Evolutionary conservation across 2,797 vertebrate genomes (phyloP).

Genomic region (Heterohyrax brucei): DNA sequence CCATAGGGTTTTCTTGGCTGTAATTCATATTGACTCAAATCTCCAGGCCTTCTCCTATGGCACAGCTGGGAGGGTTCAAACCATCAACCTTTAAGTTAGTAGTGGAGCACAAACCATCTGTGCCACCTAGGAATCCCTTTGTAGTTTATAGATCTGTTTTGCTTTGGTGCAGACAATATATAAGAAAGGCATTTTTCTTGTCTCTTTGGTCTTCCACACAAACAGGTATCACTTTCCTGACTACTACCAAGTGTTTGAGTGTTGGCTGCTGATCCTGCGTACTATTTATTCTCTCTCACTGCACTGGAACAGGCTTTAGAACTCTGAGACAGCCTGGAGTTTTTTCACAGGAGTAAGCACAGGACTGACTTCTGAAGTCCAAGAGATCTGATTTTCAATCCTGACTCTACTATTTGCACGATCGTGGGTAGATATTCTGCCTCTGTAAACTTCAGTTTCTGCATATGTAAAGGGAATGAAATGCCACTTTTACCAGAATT

Average conservation of each 20-base stretch:
- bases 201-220: neutral
- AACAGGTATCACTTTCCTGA: neutral
- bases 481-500: neutral
- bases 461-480: neutral
- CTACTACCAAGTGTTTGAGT: neutral
- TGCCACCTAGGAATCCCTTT: neutral
- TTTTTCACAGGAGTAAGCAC: constrained; percentile 15
- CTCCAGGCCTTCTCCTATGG: neutral
- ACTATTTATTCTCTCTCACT: neutral
- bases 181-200: neutral
- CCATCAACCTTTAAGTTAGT: neutral
- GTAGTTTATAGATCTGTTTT: constrained; percentile 43
- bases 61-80: neutral
- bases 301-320: neutral
- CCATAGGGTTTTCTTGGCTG: neutral
- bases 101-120: neutral
- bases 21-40: neutral
- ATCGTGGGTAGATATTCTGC: neutral
- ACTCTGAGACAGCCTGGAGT: neutral
- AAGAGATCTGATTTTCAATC: constrained; percentile 52
- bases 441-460: constrained; percentile 49
- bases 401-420: neutral
- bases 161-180: neutral
- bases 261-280: neutral
- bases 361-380: constrained; percentile 55